These are phyloP conservation scores for Orestias chungarensis DNA, from an alignment of 2,797 vertebrate genomes.

Conservation along the genomic window DNA sequence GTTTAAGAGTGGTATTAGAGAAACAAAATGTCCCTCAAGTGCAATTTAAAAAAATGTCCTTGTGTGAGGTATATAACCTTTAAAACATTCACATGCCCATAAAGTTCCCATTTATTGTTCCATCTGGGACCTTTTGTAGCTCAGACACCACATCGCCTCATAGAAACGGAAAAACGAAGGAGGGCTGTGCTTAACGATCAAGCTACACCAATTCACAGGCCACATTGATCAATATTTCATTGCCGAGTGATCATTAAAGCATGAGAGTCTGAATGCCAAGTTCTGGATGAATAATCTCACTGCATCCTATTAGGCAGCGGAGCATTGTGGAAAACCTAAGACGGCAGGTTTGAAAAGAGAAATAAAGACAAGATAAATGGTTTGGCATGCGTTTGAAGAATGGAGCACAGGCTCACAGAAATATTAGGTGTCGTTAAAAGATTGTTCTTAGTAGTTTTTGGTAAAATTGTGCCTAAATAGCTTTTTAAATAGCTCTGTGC, in stretches of 20 bases:
- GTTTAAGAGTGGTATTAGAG: not conserved
- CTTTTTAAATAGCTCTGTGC: constrained; percentile 2
- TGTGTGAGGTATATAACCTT: constrained; percentile 32
- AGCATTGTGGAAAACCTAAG: constrained; percentile 17
- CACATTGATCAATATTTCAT: constrained; percentile 80
- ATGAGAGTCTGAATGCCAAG: constrained; percentile 74
- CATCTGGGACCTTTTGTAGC: constrained; percentile 39
- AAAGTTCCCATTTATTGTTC: constrained; percentile 16
- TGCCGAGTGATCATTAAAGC: constrained; percentile 75
- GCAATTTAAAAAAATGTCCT: constrained; percentile 41
- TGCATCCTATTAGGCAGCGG: constrained; percentile 36
- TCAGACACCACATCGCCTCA: constrained; percentile 28
- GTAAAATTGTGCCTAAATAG: constrained; percentile 19
- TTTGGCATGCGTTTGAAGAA: constrained; percentile 4
- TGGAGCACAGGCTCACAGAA: constrained; percentile 4
- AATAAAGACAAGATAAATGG: constrained; percentile 6
- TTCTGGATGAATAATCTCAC: constrained; percentile 69
- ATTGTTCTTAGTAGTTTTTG: constrained; percentile 9
- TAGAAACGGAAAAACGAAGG: constrained; percentile 26
- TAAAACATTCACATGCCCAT: constrained; percentile 64
- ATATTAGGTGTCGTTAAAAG: constrained; percentile 3
- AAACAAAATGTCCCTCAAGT: not conserved
- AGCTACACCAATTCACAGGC: constrained; percentile 52
- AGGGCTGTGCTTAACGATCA: constrained; percentile 64
- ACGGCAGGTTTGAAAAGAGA: constrained; percentile 33